These are phyloP conservation scores for Ryuthela nishihirai DNA, from an alignment of 2,888 invertebrate genomes.

Conservation along the genomic window DNA sequence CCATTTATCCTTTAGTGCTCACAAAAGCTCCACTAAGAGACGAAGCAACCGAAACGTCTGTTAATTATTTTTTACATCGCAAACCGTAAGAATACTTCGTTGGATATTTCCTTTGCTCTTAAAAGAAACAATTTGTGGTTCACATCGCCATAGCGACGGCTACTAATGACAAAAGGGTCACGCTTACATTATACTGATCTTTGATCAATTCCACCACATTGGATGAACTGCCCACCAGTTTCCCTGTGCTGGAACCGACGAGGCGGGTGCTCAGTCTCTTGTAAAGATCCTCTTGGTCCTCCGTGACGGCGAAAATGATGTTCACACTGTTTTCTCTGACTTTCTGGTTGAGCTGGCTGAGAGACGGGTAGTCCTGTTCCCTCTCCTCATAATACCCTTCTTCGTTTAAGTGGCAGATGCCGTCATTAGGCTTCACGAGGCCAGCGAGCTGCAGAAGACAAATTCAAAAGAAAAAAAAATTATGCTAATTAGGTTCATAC, in stretches of 20 bases:
- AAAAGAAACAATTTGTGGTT: too few species aligned
- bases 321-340: slow-evolving; percentile 87
- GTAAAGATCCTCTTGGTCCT: slow-evolving; percentile 77
- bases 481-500: background rate
- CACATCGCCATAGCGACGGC: too few species aligned
- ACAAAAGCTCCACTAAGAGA: too few species aligned
- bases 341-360: slow-evolving; percentile 79
- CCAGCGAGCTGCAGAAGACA: slow-evolving; percentile 71
- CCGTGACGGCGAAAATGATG: slow-evolving; percentile 94
- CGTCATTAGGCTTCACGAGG: slow-evolving; percentile 90
- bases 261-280: slow-evolving; percentile 76
- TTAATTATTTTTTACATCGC: too few species aligned
- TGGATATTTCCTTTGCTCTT: too few species aligned
- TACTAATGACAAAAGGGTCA: too few species aligned
- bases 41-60: too few species aligned
- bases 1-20: too few species aligned
- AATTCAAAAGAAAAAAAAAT: background rate
- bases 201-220: slow-evolving; percentile 93
- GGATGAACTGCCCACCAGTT: slow-evolving; percentile 85
- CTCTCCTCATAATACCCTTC: slow-evolving; percentile 74
- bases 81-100: too few species aligned
- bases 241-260: slow-evolving; percentile 88
- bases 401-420: slow-evolving; percentile 74
- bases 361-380: slow-evolving; percentile 92
- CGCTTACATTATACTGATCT: slow-evolving; percentile 68